Conservation (phyloP, 2,113 vertebrate species). For the Phalacrocorax carbo region DNA sequence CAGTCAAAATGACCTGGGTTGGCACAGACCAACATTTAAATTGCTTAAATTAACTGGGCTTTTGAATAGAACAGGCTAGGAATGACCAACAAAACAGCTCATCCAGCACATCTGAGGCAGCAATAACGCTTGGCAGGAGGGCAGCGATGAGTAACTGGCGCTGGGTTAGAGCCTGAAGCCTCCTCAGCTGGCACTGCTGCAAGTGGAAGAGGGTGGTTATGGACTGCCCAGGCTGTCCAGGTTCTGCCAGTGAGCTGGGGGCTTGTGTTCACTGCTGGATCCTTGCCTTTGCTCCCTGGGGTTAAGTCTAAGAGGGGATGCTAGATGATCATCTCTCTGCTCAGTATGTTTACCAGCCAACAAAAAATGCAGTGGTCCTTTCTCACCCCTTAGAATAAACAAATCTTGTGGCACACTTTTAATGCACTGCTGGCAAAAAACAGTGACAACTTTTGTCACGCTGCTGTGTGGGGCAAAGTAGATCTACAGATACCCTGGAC, state of each 20-base stretch:
- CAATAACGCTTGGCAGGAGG: neutral
- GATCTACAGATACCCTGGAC: neutral
- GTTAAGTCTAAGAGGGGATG: neutral
- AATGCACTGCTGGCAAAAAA: neutral
- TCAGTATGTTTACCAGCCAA: neutral
- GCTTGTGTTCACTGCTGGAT: neutral
- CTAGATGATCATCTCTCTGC: neutral
- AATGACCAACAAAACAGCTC: neutral
- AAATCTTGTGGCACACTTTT: neutral
- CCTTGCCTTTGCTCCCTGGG: neutral
- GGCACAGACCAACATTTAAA: neutral
- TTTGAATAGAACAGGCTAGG: neutral
- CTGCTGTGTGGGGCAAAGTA: neutral
- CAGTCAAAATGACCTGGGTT: neutral
- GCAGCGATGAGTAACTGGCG: neutral
- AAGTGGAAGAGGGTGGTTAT: neutral
- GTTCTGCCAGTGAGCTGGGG: neutral
- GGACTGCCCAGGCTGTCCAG: neutral
- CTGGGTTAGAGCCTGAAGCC: neutral
- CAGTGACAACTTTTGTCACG: neutral
- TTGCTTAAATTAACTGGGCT: neutral
- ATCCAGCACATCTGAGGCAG: neutral
- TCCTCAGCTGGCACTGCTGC: neutral
- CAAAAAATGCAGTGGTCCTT: neutral
- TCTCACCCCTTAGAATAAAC: neutral